Conservation (phyloP, 2,113 vertebrate genomes). For the Cercopithecus mona region DNA sequence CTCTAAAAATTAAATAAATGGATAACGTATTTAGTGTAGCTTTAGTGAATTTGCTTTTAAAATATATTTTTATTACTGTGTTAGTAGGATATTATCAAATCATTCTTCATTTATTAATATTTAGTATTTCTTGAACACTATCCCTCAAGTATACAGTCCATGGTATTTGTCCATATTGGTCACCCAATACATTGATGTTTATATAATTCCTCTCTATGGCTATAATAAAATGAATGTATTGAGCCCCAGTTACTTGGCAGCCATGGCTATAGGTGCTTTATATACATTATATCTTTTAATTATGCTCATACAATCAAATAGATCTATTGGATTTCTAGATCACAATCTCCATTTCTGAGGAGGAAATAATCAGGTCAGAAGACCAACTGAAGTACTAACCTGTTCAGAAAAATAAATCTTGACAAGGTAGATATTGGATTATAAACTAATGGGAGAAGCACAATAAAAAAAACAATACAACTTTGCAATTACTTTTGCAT, state of each 20-base stretch:
- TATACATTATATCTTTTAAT: conserved; percentile 15
- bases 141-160: not conserved
- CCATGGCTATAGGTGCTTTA: not conserved
- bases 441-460: not conserved
- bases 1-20: not conserved
- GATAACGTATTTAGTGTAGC: not conserved
- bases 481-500: not conserved
- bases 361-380: conserved; percentile 18
- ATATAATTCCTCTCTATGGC: not conserved
- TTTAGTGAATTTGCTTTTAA: conserved; percentile 4
- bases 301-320: conserved; percentile 45
- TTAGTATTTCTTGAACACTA: not conserved
- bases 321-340: conserved; percentile 33
- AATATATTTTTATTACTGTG: not conserved
- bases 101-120: not conserved
- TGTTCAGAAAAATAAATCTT: conserved; percentile 32
- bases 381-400: not conserved
- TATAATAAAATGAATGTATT: conserved; percentile 1
- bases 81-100: not conserved
- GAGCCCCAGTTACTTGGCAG: not conserved
- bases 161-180: not conserved
- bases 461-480: not conserved
- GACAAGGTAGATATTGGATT: not conserved
- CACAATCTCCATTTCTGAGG: not conserved
- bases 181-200: not conserved